Base-by-base conservation (phyloP, 2,888 invertebrate genomes). In the Capitulum mitella region DNA sequence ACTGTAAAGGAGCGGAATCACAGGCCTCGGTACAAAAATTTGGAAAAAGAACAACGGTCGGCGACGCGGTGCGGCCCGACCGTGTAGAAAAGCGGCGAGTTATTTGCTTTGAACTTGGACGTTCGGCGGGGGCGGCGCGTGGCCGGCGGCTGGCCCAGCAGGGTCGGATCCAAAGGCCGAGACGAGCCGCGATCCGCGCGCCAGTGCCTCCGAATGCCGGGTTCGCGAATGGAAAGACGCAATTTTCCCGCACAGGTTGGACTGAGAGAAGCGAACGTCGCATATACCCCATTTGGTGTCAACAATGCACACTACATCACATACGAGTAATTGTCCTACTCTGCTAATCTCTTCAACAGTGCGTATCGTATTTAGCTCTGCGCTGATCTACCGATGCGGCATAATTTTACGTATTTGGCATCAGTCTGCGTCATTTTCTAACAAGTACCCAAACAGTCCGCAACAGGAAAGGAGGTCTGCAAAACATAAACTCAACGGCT, bases 341-440 rank as follows among this genome's bases (percentile, higher is more conserved):
- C 34, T 19, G 26, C 26, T 40, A 8, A 29, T 29, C 29, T 40
- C 70, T 22, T 16, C 26, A 70, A 70, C 70, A 70, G 37, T 70
- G 70, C 40, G 26, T 70, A 70, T 40, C 40, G 40, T 70, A 40
- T 40, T 70, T 29, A 26, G 37, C 70, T 40, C 10, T 26, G 37
- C 40, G 70, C 70, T 10, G 26, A 61, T 61, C 61, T 61, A 61
- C 10, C 70, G 3, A 40, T 40, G 70, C 70, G 12, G 10, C 40
- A 64, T 64, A 64, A 64, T 64, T 70, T 70, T 70, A 70, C 70
- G 70, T 70, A 70, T 70, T 70, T 64, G 64, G 64, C 64, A 64
- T 64, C 34, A 32, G 32, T 32, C 64, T 29, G 64, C 64, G 34
- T 64, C 64, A 64, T 32, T 64, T 32, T 64, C 32, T 64, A 64